phyloP scores from a whole-genome alignment of 2,797 vertebrate species.

The Alosa sapidissima region DNA sequence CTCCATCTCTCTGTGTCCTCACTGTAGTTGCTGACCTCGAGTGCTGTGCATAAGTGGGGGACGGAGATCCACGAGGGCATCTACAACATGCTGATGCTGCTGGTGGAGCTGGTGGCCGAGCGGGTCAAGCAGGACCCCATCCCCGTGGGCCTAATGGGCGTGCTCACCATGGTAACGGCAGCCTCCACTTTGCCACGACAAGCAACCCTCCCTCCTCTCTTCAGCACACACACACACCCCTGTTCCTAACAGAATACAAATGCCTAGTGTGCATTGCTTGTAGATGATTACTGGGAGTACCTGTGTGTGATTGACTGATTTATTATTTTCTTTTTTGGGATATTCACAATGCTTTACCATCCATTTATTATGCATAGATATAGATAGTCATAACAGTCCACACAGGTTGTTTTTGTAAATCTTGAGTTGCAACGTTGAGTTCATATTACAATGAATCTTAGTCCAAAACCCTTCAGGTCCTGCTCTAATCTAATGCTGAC shows the following conservation, averaged over 20 bases:
- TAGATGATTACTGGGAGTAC: background rate
- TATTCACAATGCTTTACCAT: background rate
- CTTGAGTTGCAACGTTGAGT: background rate
- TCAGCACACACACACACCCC: background rate
- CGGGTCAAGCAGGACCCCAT: constrained; percentile 96
- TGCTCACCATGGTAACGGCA: constrained; percentile 89
- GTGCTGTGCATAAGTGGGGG: constrained; percentile 98
- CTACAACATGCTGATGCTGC: constrained; percentile 98
- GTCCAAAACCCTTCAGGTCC: background rate
- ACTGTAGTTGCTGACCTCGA: constrained; percentile 90
- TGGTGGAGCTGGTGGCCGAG: constrained; percentile 95
- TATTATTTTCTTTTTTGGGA: background rate
- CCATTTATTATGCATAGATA: background rate
- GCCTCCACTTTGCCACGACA: background rate
- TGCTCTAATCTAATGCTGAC: no score
- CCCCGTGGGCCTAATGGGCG: constrained; percentile 87
- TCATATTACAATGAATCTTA: background rate
- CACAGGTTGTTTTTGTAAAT: background rate
- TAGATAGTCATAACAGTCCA: background rate
- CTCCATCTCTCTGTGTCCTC: background rate
- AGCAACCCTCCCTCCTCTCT: no score
- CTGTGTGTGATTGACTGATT: background rate
- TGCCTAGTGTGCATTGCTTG: background rate
- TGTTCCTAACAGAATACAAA: background rate
- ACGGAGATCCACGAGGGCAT: constrained; percentile 99